Evolutionary conservation across 1,140 invertebrate genomes (phyloP).

Genomic region (Drosophila arizonae): DNA sequence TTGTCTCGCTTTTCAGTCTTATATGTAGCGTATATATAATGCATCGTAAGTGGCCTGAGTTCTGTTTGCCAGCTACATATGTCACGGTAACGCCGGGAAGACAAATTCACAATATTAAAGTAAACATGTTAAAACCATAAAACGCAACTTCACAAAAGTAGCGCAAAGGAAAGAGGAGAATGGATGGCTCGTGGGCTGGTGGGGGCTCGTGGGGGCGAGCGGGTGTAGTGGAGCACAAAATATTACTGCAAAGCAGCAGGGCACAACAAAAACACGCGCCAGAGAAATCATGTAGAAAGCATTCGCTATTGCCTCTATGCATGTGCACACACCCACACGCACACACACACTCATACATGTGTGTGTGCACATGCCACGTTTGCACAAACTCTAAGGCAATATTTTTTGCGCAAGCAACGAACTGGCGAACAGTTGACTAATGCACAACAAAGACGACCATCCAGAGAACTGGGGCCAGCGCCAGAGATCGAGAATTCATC

Average conservation of each 20-base stretch:
- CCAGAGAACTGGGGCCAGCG: not conserved
- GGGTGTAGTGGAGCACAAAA: conserved; percentile 7
- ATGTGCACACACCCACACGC: conserved; percentile 20
- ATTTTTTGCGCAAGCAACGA: conserved; percentile 63
- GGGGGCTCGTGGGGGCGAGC: not conserved
- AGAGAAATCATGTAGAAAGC: conserved; percentile 68
- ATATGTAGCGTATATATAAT: too few relatives aligned
- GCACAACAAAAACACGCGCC: conserved; percentile 45
- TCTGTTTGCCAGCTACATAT: conserved; percentile 51
- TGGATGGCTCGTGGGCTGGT: not conserved
- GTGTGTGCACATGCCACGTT: conserved; percentile 37
- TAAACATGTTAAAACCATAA: conserved; percentile 80
- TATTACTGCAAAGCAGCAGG: conserved; percentile 42
- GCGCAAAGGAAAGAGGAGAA: not conserved
- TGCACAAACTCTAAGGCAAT: conserved; percentile 57
- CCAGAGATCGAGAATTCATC: conserved; percentile 4
- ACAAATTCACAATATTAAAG: conserved; percentile 79
- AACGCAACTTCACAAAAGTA: conserved; percentile 60
- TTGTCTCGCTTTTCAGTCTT: too few relatives aligned
- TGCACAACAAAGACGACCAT: conserved; percentile 52
- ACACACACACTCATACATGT: not conserved
- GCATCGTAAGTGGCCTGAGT: conserved; percentile 4
- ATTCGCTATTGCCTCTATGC: conserved; percentile 33
- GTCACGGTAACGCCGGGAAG: conserved; percentile 73
- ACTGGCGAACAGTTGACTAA: conserved; percentile 47